Evolutionary conservation across 2,888 invertebrate genomes (phyloP), one percentile per base, ranked within the genome.

Genomic region (Apamea crenata): DNA sequence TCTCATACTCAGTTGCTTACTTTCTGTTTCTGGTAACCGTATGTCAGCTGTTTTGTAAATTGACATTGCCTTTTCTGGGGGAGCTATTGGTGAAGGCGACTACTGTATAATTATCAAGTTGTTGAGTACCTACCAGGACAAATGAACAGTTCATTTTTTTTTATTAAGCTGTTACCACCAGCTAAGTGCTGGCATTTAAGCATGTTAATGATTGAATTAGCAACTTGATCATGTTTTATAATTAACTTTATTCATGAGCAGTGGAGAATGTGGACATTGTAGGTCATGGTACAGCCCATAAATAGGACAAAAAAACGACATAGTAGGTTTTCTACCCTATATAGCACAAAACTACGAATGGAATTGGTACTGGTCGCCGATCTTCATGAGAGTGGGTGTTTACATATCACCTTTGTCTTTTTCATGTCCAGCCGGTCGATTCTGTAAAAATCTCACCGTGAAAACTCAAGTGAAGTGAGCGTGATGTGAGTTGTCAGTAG

Each of bases 41-140:
- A 40, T 65, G 78, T 72, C 87, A 86, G 86, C 84, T 86, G 84
- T 53, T 66, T 69, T n/a, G 8, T 70, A 66, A 65, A 73, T 50
- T 68, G 2, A n/a, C 50, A 16, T 18, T 50, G 18, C n/a, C 59
- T 66, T 53, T 40, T 61, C 47, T 82, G 53, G 4, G 29, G 29
- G 36, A 50, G 18, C 32, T 50, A 50, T 63, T 56, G 40, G 47
- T 70, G 4, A 14, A 81, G 16, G 32, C 7, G n/a, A 53, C 40
- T 36, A 63, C 50, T 44, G 44, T 63, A 81, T 71, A 70, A 69
- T 80, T 61, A 80, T 40, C 18, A 21, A 44, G 2, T 53, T 53
- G 80, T 40, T 32, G 59, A 80, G 50, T 7, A 14, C 10, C 16
- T 7, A 14, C 10, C 16, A 29, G 36, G 16, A n/a, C 25, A 25